Conservation (phyloP, 2,888 invertebrate genomes). For the Antitype chi region DNA sequence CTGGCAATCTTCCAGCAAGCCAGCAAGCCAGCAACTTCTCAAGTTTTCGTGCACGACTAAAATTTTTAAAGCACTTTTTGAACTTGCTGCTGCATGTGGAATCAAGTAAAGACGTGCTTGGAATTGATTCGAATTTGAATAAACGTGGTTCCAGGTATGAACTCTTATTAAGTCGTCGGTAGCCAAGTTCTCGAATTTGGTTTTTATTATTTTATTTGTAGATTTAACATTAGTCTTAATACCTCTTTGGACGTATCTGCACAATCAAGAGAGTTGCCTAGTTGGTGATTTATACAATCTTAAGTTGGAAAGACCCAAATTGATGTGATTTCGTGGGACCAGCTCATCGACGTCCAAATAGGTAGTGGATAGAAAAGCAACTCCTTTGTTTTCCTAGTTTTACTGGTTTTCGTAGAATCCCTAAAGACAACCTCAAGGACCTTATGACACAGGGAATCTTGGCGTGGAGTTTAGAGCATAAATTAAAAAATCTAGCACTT, state of each 20-base stretch:
- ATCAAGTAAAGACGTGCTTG: conserved; percentile 37
- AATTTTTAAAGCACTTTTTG: conserved; percentile 47
- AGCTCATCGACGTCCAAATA: not conserved
- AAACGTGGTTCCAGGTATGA: not conserved
- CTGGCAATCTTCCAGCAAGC: conserved; percentile 36
- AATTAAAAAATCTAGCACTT: too few species aligned
- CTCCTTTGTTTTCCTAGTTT: not conserved
- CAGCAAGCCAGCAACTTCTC: conserved; percentile 14
- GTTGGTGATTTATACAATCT: not conserved
- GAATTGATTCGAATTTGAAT: conserved; percentile 38
- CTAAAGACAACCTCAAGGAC: too few species aligned
- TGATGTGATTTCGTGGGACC: not conserved
- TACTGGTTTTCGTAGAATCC: too few species aligned
- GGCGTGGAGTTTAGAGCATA: too few species aligned
- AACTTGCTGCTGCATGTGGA: conserved; percentile 17
- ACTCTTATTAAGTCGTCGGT: not conserved
- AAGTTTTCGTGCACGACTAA: conserved; percentile 26
- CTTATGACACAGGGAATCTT: too few species aligned
- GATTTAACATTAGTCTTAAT: too few species aligned
- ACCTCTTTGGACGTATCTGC: too few species aligned
- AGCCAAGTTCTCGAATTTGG: not conserved
- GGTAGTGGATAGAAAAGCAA: not conserved
- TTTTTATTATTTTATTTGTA: not conserved
- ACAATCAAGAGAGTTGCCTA: too few species aligned
- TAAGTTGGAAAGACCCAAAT: not conserved